These are phyloP conservation scores for Drepana arcuata DNA, from an alignment of 1,140 invertebrate species.

Conservation along the genomic window DNA sequence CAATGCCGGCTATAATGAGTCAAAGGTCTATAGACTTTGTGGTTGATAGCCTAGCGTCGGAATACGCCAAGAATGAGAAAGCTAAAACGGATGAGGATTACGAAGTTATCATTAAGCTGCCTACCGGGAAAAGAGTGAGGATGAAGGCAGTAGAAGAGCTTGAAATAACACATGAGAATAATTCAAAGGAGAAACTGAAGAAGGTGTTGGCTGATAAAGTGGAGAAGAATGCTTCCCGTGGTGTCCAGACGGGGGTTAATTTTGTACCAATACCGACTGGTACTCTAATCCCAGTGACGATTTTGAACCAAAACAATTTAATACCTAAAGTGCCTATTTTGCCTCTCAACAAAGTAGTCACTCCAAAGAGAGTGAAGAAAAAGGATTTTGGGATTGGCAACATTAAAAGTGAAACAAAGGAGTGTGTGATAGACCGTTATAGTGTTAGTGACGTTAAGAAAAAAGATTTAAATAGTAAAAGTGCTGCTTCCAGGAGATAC, in stretches of 20 bases:
- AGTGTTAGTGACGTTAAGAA: slow-evolving; percentile 2
- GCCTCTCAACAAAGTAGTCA: slow-evolving; percentile 10
- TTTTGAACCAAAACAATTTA: slow-evolving; percentile 22
- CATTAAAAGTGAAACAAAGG: background rate
- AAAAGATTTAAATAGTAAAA: slow-evolving; percentile 23
- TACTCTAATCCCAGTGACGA: slow-evolving; percentile 43
- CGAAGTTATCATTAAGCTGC: slow-evolving; percentile 51
- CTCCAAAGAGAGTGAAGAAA: slow-evolving; percentile 5
- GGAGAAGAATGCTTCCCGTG: slow-evolving; percentile 7
- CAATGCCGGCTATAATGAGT: slow-evolving; percentile 53
- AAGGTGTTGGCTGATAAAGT: slow-evolving; percentile 33
- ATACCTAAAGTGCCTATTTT: slow-evolving; percentile 34
- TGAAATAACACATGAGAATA: slow-evolving; percentile 19
- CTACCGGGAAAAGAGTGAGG: slow-evolving; percentile 39
- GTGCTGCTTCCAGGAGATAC: slow-evolving; percentile 50
- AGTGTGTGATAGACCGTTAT: background rate
- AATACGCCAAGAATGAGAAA: slow-evolving; percentile 25
- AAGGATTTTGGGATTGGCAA: slow-evolving; percentile 2
- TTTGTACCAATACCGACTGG: slow-evolving; percentile 29
- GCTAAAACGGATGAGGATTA: slow-evolving; percentile 26
- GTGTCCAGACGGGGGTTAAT: slow-evolving; percentile 9
- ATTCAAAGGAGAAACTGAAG: slow-evolving; percentile 44
- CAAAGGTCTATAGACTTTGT: slow-evolving; percentile 55
- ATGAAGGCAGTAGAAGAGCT: slow-evolving; percentile 46
- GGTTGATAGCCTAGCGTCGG: slow-evolving; percentile 47